Percentiles rank a stretch among this genome's conserved stretches.
Conservation (phyloP, 2,888 invertebrate species). For the Acleris emargana region DNA sequence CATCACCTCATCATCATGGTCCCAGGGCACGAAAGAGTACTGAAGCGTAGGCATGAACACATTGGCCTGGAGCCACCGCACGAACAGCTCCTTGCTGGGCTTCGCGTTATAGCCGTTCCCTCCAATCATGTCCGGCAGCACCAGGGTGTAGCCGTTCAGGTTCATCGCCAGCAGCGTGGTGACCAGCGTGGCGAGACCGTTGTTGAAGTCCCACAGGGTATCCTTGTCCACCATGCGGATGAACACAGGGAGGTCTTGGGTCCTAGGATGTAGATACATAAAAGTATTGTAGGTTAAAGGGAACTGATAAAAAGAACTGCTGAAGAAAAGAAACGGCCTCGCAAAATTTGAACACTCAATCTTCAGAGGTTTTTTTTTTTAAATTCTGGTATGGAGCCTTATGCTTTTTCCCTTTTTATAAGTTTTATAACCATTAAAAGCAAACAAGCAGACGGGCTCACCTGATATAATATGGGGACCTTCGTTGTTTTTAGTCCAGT, state of each 20-base stretch:
- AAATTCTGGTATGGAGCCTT: no score
- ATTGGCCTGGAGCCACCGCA: constrained; percentile 91
- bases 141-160: constrained; percentile 87
- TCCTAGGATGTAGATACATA: constrained; percentile 59
- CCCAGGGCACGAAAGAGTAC: constrained; percentile 92
- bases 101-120: constrained; percentile 85
- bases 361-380: no score
- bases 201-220: constrained; percentile 86
- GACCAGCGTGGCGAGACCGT: constrained; percentile 88
- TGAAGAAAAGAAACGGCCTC: not conserved
- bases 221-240: constrained; percentile 92
- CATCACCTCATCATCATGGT: constrained; percentile 84
- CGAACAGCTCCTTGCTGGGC: constrained; percentile 86
- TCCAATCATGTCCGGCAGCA: constrained; percentile 92
- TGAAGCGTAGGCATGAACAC: constrained; percentile 92
- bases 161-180: constrained; percentile 87
- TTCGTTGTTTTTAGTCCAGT: no score
- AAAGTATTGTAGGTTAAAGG: no score
- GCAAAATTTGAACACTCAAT: no score
- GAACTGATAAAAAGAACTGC: not conserved
- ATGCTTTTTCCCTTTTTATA: no score
- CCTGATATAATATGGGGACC: no score
- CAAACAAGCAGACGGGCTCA: no score
- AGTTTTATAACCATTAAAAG: no score
- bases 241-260: constrained; percentile 88